Conservation (phyloP, 2,888 invertebrate genomes). For the Crioceris asparagi region DNA sequence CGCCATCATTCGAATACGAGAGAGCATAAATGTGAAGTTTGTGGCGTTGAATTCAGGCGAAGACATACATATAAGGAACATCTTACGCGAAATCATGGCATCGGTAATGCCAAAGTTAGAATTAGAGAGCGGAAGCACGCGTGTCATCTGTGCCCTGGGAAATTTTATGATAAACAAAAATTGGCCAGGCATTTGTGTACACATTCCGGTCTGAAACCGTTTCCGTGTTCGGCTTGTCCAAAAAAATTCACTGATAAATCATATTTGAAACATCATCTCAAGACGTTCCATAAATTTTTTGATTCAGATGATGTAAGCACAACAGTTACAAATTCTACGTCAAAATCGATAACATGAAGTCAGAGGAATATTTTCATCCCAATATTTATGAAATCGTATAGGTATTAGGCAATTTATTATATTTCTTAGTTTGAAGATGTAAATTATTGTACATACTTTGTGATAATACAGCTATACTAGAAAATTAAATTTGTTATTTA, state of each 20-base stretch:
- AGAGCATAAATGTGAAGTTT: slow-evolving; percentile 37
- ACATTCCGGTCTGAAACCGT: slow-evolving; percentile 27
- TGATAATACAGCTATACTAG: too few relatives aligned
- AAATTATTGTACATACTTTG: too few relatives aligned
- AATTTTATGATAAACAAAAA: slow-evolving; percentile 28
- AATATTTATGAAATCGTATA: too few relatives aligned
- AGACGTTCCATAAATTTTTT: too few relatives aligned
- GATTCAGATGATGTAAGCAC: too few relatives aligned
- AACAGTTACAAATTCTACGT: too few relatives aligned
- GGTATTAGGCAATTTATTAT: too few relatives aligned
- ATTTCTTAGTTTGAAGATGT: too few relatives aligned
- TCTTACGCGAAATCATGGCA: slow-evolving; percentile 39
- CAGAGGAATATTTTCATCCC: too few relatives aligned
- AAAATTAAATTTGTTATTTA: too few relatives aligned
- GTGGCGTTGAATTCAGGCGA: slow-evolving; percentile 42
- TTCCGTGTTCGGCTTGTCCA: slow-evolving; percentile 23
- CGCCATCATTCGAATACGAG: slow-evolving; percentile 24
- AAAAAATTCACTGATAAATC: slow-evolving; percentile 28
- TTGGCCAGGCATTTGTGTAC: slow-evolving; percentile 26
- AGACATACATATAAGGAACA: slow-evolving; percentile 35
- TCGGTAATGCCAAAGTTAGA: slow-evolving; percentile 32
- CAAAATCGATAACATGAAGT: too few relatives aligned
- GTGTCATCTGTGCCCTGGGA: slow-evolving; percentile 34
- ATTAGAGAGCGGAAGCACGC: slow-evolving; percentile 31
- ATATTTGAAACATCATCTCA: slow-evolving; percentile 26